Percentiles rank a stretch among this genome's conserved stretches.
phyloP scores from a whole-genome alignment of 2,797 vertebrate genomes.

The Enteromius thamalakanensis region DNA sequence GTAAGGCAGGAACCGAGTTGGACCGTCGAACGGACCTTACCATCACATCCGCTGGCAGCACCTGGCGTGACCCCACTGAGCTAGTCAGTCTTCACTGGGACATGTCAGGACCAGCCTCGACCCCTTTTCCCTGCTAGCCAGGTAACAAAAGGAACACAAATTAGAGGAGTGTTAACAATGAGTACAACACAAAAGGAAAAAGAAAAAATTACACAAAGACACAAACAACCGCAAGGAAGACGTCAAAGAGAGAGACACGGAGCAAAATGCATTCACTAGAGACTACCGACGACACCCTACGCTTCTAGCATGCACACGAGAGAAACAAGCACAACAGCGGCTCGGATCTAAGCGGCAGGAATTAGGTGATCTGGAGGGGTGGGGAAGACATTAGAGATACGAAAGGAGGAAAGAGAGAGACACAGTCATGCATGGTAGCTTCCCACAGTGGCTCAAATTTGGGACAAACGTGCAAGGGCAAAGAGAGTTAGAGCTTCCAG shows the following conservation, averaged over 20 bases:
- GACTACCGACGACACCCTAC: conserved; percentile 12
- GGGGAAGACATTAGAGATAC: background rate
- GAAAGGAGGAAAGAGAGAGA: conserved; percentile 9
- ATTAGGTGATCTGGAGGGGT: background rate
- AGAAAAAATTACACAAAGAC: conserved; percentile 33
- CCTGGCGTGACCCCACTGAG: conserved; percentile 87
- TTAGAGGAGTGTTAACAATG: conserved; percentile 87
- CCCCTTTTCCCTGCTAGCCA: conserved; percentile 97
- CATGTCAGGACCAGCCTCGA: conserved; percentile 92
- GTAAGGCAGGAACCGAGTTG: conserved; percentile 86
- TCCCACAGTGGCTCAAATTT: conserved; percentile 62
- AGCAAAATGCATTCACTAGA: conserved; percentile 18
- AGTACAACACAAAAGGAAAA: conserved; percentile 45
- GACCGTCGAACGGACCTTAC: conserved; percentile 89
- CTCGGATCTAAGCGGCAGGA: conserved; percentile 8
- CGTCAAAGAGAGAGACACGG: background rate
- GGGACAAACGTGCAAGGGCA: conserved; percentile 70
- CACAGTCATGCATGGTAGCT: conserved; percentile 65
- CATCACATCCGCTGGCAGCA: conserved; percentile 89
- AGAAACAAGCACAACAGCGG: conserved; percentile 55
- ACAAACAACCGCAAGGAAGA: conserved; percentile 14
- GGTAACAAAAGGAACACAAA: conserved; percentile 97
- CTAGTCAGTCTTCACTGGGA: conserved; percentile 93
- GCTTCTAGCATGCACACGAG: conserved; percentile 62
- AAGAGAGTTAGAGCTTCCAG: conserved; percentile 67